Evolutionary conservation across 2,888 invertebrate genomes (phyloP), one percentile per base, ranked within the genome.

Genomic region (Ophion ventricosus): DNA sequence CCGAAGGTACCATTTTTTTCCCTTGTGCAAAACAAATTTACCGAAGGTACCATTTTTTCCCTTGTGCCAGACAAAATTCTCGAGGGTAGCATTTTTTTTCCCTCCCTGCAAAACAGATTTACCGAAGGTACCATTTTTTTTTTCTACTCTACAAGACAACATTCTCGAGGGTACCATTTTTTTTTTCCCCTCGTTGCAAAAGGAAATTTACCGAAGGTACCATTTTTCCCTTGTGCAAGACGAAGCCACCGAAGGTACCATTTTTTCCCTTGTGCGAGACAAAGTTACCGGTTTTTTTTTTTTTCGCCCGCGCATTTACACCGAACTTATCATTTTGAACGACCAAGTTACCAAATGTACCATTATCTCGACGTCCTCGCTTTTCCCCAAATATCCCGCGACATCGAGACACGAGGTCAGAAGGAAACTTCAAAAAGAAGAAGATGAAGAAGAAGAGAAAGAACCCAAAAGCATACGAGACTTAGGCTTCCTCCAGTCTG

Each of bases 321-420:
- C 8, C 35, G 35, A 35, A 35, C 5, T 35, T 35, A 29, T 29
- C 35, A 35, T 35, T 35, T 35, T 35, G 35, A 35, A 7, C 0
- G 35, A 35, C 35, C 25, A 2, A 23, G 14, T 11, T 25, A 23
- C 25, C 25, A 23, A 26, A 17, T n/a, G 43, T 8, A 25, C 43
- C 43, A 61, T 25, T 59, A 49, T 63, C 8, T 5, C 2, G 10
- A 59, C 17, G 14, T 56, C 56, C 20, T 64, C 2, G 17, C 43
- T 57, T 56, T 14, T 7, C 35, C 35, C 29, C 56, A 40, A 57
- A 80, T 43, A 73, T 66, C 40, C 43, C 10, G 43, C 43, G 57
- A 54, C n/a, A 66, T 73, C 64, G 43, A 57, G 40, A 72, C 25
- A 17, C 56, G n/a, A 78, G 84, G 81, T 84, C 81, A 66, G 70